A percentile compares a stretch with the other conserved stretches of the same genome.
Conservation (phyloP, 1,140 invertebrate genomes). For the Macrocentrus cingulum region DNA sequence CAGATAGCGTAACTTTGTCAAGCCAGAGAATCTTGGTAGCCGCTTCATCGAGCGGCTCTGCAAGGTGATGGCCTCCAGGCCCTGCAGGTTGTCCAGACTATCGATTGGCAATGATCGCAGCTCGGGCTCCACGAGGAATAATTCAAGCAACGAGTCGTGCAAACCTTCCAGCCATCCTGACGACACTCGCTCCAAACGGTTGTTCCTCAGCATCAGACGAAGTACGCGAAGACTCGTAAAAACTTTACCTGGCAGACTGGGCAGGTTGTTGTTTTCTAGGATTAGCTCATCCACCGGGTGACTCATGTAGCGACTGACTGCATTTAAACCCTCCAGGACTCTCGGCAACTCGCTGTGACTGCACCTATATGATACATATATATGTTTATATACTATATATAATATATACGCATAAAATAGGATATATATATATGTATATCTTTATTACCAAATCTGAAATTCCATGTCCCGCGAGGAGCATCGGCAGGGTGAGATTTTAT, state of each 20-base stretch:
- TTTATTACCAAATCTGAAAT: constrained; percentile 67
- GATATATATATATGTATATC: not conserved
- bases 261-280: constrained; percentile 81
- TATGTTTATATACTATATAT: not conserved
- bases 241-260: constrained; percentile 75
- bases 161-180: constrained; percentile 77
- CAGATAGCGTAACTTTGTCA: constrained; percentile 67
- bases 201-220: constrained; percentile 80
- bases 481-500: constrained; percentile 68
- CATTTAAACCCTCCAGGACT: constrained; percentile 72
- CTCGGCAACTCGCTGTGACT: constrained; percentile 80
- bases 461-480: constrained; percentile 67
- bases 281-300: constrained; percentile 81
- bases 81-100: constrained; percentile 72
- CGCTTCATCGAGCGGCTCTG: constrained; percentile 74
- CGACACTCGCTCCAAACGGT: constrained; percentile 78
- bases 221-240: constrained; percentile 74
- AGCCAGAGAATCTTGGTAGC: constrained; percentile 68
- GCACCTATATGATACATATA: constrained; percentile 73
- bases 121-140: constrained; percentile 82
- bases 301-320: constrained; percentile 68
- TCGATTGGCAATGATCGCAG: constrained; percentile 76
- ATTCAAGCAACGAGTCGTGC: constrained; percentile 75
- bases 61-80: constrained; percentile 79
- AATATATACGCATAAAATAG: not conserved